Evolutionary conservation across 2,888 invertebrate genomes (phyloP).

Genomic region (Chaetogeoica ovagalla): DNA sequence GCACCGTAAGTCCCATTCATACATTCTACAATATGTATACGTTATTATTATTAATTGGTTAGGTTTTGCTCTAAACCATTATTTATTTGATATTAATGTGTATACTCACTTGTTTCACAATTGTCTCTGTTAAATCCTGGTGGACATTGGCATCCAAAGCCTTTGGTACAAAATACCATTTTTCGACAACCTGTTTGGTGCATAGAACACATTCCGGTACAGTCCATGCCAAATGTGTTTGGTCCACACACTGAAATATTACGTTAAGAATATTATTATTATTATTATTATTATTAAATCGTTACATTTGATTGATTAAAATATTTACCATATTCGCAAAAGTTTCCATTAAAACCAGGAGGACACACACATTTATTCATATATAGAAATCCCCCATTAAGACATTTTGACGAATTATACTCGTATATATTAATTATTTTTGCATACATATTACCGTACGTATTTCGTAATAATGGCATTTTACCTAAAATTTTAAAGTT

Average conservation of each 20-base stretch:
- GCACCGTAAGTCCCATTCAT: background rate
- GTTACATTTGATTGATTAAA: background rate
- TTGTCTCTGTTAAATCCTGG: background rate
- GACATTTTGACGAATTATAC: background rate
- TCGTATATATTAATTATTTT: too few relatives aligned
- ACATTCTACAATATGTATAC: background rate
- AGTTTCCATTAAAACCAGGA: constrained; percentile 8
- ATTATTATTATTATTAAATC: background rate
- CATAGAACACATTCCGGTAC: constrained; percentile 21
- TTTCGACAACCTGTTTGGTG: background rate
- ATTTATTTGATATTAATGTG: background rate
- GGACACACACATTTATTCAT: background rate
- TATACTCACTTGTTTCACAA: background rate
- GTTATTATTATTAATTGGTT: background rate
- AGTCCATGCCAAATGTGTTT: constrained; percentile 9
- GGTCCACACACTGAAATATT: background rate
- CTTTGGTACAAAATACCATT: background rate
- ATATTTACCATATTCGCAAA: constrained; percentile 2
- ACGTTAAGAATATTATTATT: background rate
- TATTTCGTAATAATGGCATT: too few relatives aligned
- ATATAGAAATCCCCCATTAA: background rate
- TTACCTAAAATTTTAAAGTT: background rate
- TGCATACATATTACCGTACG: too few relatives aligned
- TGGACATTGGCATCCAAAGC: constrained; percentile 17
- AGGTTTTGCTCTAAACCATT: background rate